phyloP scores from a whole-genome alignment of 2,797 vertebrate species.

The Danio albolineatus region DNA sequence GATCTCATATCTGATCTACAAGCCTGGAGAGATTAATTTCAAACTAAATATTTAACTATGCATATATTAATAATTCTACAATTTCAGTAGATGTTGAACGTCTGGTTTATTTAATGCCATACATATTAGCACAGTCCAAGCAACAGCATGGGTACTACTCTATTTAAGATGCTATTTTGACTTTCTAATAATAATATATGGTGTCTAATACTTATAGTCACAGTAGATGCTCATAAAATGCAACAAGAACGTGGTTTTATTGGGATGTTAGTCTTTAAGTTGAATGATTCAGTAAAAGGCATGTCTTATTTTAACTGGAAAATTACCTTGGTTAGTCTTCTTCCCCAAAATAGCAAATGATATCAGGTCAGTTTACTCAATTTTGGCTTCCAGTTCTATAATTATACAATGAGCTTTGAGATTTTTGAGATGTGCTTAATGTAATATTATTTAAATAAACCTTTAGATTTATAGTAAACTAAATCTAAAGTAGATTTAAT shows the following conservation, averaged over 20 bases:
- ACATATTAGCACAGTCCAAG: neutral
- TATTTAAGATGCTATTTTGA: neutral
- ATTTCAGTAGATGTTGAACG: neutral
- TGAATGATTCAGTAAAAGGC: too few species aligned
- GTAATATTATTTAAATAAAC: too few species aligned
- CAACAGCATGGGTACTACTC: neutral
- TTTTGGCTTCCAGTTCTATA: too few species aligned
- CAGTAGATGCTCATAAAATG: neutral
- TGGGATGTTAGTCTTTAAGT: neutral
- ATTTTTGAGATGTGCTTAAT: too few species aligned
- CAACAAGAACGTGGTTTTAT: neutral
- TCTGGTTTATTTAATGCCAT: neutral
- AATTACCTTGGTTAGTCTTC: too few species aligned
- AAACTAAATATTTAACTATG: constrained; percentile 31
- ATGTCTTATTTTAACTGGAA: too few species aligned
- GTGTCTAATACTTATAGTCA: neutral
- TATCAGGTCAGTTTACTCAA: too few species aligned
- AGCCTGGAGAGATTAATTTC: neutral
- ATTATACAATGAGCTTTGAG: too few species aligned
- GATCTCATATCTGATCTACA: neutral
- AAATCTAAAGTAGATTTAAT: too few species aligned
- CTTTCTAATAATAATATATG: neutral
- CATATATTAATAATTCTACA: constrained; percentile 3
- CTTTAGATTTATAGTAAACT: too few species aligned
- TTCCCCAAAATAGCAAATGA: too few species aligned